Conservation (phyloP, 2,888 invertebrate species). For the Leptopilina myrica region DNA sequence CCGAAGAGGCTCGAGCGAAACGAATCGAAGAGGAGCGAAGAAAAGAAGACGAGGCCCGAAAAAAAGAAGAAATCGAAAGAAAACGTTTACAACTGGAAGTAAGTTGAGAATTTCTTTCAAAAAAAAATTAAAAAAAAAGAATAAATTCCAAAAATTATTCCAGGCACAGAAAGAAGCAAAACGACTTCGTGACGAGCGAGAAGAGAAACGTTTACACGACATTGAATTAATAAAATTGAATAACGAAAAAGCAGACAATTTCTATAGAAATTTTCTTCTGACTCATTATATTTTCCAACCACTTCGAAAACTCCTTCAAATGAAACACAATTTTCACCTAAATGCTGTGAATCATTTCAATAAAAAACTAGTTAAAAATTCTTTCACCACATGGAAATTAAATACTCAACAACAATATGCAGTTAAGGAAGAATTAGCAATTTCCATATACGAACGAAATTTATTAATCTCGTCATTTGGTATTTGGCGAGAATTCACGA, state of each 20-base stretch:
- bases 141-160: neutral
- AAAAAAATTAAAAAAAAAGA: neutral
- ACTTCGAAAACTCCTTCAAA: slow-evolving; percentile 61
- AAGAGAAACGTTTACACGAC: slow-evolving; percentile 61
- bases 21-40: slow-evolving; percentile 76
- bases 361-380: slow-evolving; percentile 77
- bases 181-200: slow-evolving; percentile 66
- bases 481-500: slow-evolving; percentile 61
- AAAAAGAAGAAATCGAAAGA: slow-evolving; percentile 74
- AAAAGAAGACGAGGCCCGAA: slow-evolving; percentile 71
- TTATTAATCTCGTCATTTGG: slow-evolving; percentile 60
- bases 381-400: slow-evolving; percentile 78
- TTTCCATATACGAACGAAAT: slow-evolving; percentile 60
- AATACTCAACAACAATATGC: slow-evolving; percentile 69
- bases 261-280: slow-evolving; percentile 66
- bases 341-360: slow-evolving; percentile 80
- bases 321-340: slow-evolving; percentile 60
- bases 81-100: slow-evolving; percentile 75
- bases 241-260: slow-evolving; percentile 64
- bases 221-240: slow-evolving; percentile 61
- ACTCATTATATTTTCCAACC: slow-evolving; percentile 65
- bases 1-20: slow-evolving; percentile 71
- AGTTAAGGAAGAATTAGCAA: slow-evolving; percentile 60
- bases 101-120: slow-evolving; percentile 19
- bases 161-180: slow-evolving; percentile 67